A percentile compares a stretch with the other conserved stretches of the same genome.
phyloP scores from a whole-genome alignment of 2,113 vertebrate species.

The Mormyrus lacerda region DNA sequence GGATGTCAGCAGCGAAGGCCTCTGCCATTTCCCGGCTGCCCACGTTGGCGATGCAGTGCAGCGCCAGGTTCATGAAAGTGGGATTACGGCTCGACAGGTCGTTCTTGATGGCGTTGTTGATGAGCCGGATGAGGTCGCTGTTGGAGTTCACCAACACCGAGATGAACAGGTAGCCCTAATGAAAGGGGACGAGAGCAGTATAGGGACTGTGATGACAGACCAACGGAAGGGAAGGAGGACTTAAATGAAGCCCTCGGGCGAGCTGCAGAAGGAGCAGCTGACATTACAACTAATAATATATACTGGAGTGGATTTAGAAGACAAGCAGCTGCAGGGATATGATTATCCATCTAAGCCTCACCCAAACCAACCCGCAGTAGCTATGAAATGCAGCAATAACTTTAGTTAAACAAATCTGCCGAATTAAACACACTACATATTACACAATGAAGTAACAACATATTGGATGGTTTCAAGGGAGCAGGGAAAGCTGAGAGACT shows the following conservation, averaged over 20 bases:
- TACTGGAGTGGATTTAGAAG: background rate
- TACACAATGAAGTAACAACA: background rate
- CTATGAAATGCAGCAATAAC: background rate
- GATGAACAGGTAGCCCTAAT: conserved; percentile 85
- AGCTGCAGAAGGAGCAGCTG: background rate
- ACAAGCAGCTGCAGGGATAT: background rate
- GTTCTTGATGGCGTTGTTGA: conserved; percentile 91
- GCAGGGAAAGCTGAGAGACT: background rate
- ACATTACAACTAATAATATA: background rate
- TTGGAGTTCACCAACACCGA: conserved; percentile 90
- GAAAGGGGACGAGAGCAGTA: background rate
- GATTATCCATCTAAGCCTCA: background rate
- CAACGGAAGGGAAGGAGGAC: background rate
- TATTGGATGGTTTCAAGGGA: background rate
- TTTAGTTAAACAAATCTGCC: background rate
- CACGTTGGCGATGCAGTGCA: conserved; percentile 88
- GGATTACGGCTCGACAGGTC: conserved; percentile 90
- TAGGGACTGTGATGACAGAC: background rate
- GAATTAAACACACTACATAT: background rate
- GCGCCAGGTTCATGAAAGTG: conserved; percentile 88
- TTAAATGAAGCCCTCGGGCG: background rate
- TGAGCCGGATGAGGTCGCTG: conserved; percentile 84
- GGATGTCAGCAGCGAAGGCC: conserved; percentile 84
- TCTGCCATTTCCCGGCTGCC: conserved; percentile 90
- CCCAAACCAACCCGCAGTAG: background rate